phyloP scores from a whole-genome alignment of 2,113 vertebrate species.

The Cettia cetti region DNA sequence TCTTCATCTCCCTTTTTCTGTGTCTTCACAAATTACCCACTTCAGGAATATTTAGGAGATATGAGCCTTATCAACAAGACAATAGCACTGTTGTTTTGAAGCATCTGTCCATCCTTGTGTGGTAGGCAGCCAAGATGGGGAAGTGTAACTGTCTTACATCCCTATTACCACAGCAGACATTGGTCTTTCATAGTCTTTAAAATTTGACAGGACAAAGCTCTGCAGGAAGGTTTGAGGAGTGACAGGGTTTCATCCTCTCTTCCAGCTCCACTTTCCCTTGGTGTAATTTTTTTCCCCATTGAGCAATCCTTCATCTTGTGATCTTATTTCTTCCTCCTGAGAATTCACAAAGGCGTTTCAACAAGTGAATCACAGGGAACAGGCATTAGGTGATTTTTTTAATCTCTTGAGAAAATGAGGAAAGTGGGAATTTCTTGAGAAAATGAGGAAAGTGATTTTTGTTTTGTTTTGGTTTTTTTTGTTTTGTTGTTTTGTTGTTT shows the following conservation, averaged over 20 bases:
- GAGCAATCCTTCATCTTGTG: background rate
- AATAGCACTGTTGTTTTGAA: background rate
- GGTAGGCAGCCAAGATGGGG: background rate
- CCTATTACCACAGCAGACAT: background rate
- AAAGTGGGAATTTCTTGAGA: background rate
- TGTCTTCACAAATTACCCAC: background rate
- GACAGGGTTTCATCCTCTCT: background rate
- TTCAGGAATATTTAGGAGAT: background rate
- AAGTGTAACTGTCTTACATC: background rate
- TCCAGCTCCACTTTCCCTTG: background rate
- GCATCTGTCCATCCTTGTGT: background rate
- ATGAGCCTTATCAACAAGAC: background rate
- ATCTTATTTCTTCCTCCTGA: background rate
- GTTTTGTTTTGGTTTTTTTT: background rate
- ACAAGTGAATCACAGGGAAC: background rate
- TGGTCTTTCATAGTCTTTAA: background rate
- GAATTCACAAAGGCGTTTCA: background rate
- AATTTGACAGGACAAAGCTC: background rate
- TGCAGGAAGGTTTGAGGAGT: background rate
- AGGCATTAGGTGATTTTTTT: background rate
- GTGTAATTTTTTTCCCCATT: background rate
- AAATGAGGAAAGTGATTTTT: background rate
- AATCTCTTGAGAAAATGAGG: background rate
- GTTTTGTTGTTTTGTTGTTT: background rate
- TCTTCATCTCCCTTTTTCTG: background rate